Percentiles rank a stretch among this genome's conserved stretches.
Evolutionary conservation across 2,113 vertebrate genomes (phyloP).

Genomic region (Osmerus mordax): DNA sequence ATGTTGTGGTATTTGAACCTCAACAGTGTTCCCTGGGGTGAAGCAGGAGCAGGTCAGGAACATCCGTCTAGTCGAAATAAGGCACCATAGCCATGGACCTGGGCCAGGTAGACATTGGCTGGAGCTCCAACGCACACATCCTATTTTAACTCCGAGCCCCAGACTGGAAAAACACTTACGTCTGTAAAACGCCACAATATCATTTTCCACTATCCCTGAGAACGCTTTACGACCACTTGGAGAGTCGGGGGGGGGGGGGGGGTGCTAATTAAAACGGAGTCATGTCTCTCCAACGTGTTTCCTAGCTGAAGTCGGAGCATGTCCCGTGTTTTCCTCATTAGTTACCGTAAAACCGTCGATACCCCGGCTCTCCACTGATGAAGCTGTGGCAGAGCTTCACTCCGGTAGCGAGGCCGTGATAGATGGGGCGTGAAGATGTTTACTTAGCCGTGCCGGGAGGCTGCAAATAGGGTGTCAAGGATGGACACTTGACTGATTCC

Average conservation of each 20-base stretch:
- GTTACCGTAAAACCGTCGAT: conserved; percentile 48
- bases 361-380: conserved; percentile 8
- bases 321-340: conserved; percentile 53
- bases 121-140: conserved; percentile 55
- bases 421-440: conserved; percentile 28
- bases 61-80: too few species aligned
- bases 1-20: too few species aligned
- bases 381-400: conserved; percentile 4
- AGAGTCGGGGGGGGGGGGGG: conserved; percentile 62
- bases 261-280: conserved; percentile 81
- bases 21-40: too few species aligned
- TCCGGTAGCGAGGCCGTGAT: conserved; percentile 21
- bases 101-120: conserved; percentile 67
- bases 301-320: conserved; percentile 22
- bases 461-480: conserved; percentile 28
- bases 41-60: too few species aligned
- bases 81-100: conserved; percentile 24
- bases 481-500: conserved; percentile 32
- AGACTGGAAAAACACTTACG: conserved; percentile 83
- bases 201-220: conserved; percentile 61
- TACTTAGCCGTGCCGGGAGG: conserved; percentile 9
- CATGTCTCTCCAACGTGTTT: conserved; percentile 35
- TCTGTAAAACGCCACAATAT: conserved; percentile 66
- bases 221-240: conserved; percentile 66
- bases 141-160: conserved; percentile 68